These are phyloP conservation scores for Sebastes wilsoni DNA, from an alignment of 2,797 vertebrate genomes.

Conservation along the genomic window DNA sequence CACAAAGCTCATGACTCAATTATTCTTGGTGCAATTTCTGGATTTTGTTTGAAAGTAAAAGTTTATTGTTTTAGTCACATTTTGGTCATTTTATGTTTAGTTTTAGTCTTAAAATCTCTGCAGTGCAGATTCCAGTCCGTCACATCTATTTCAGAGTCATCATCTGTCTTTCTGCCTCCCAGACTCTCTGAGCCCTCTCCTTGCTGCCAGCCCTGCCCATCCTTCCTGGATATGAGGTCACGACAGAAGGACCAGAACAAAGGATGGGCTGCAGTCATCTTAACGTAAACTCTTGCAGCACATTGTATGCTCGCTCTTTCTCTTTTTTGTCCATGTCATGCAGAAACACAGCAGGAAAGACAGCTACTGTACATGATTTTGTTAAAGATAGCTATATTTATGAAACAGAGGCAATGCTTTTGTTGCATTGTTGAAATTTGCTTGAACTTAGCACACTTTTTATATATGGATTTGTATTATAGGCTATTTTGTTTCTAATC, in stretches of 20 bases:
- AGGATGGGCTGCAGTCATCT: slow-evolving; percentile 58
- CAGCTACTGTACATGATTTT: neutral
- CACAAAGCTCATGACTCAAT: slow-evolving; percentile 7
- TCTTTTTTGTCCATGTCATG: neutral
- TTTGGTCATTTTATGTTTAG: slow-evolving; percentile 10
- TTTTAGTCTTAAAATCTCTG: slow-evolving; percentile 11
- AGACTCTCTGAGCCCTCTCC: slow-evolving; percentile 16
- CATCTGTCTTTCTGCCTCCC: slow-evolving; percentile 42
- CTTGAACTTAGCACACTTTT: too few relatives aligned
- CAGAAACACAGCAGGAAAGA: neutral
- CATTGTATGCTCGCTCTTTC: neutral
- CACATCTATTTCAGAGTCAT: slow-evolving; percentile 49
- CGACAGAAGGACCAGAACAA: slow-evolving; percentile 64
- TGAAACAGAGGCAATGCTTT: neutral
- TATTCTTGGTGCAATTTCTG: slow-evolving; percentile 19
- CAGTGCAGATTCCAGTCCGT: slow-evolving; percentile 9
- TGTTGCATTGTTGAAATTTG: neutral
- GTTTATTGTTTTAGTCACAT: slow-evolving; percentile 38
- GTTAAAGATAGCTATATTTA: neutral
- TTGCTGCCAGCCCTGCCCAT: slow-evolving; percentile 74
- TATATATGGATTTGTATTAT: neutral
- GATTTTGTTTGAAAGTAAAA: slow-evolving; percentile 21
- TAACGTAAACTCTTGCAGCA: slow-evolving; percentile 9
- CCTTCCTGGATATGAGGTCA: slow-evolving; percentile 80
- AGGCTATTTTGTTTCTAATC: neutral